Conservation (phyloP, 1,140 invertebrate genomes). For the Zaprionus capensis region DNA sequence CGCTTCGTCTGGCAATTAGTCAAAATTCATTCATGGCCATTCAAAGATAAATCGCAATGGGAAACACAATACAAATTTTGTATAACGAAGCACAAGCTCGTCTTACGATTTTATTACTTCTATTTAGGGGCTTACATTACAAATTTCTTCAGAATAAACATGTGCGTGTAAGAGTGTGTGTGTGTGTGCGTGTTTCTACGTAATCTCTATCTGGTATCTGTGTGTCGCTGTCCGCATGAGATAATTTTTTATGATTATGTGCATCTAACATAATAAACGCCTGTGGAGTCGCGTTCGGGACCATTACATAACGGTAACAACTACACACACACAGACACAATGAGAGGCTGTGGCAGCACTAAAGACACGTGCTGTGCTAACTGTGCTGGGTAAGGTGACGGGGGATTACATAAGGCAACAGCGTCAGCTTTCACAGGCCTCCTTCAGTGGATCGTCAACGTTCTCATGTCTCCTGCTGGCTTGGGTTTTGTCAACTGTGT, state of each 20-base stretch:
- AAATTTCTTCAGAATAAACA: constrained; percentile 21
- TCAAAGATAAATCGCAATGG: background rate
- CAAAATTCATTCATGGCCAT: background rate
- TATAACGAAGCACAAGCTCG: background rate
- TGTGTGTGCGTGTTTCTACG: background rate
- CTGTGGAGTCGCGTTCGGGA: constrained; percentile 48
- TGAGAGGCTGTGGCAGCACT: background rate
- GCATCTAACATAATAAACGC: constrained; percentile 69
- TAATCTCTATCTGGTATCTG: constrained; percentile 10
- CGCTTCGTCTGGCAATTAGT: constrained; percentile 3
- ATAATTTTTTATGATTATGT: constrained; percentile 75
- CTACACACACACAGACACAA: constrained; percentile 12
- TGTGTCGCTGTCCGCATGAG: constrained; percentile 35
- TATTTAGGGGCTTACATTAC: constrained; percentile 16
- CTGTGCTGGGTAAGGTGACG: constrained; percentile 43
- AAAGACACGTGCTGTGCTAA: constrained; percentile 55
- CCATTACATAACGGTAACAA: constrained; percentile 45
- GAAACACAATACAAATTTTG: constrained; percentile 1
- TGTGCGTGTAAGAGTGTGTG: background rate
- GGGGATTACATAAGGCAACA: constrained; percentile 45
- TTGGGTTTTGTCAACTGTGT: constrained; percentile 28
- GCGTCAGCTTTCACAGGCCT: constrained; percentile 14
- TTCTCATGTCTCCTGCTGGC: constrained; percentile 35
- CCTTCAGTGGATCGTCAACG: constrained; percentile 13
- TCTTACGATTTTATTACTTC: background rate